Base-by-base conservation (phyloP, 30 jellyfish, hydroid and myxozoan species). In the Pseudorhiza aurosa region DNA sequence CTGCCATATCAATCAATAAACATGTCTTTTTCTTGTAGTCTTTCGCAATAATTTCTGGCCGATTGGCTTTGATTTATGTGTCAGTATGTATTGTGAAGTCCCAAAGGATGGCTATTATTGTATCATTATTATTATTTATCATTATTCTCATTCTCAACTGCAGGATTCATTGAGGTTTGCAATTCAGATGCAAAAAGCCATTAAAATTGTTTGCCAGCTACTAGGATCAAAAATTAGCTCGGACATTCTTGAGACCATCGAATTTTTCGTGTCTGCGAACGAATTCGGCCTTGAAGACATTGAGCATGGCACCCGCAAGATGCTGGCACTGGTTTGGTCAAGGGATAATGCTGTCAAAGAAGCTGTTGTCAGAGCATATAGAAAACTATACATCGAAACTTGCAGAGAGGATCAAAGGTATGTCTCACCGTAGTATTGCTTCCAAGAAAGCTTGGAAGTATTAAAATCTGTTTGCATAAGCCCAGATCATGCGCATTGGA, bases 291-390 rank as follows among this genome's bases (percentile, higher is more conserved):
- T 95, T 17, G 72, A 90, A 4, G 85, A 76, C 18, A 83, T 95
- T 11, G 79, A 81, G 35, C 93, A 51, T 32, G 97, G 96, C 29
- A 83, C 90, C 32, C 91, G 96, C 31, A 83, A 86, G 39, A 87
- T 95, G 96, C 89, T 91, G 45, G 81, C 96, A n/a, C 84, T 95
- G 17, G 49, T 95, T 24, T 95, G 99, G 99, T 87, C 99, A 51
- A 77, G 90, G 32, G 99, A 95, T 70, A 37, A 88, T 32, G 77
- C 65, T 18, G 91, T 95, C 2, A 95, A 84, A 68, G 95, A 88
- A 59, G 88, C 97, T 68, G 96, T 88, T 24, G 89, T 95, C 58
- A 73, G 78, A 37, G 97, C 97, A 2, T 95, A 85, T 68, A 76
- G 82, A 60, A 65, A 85, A 31, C 64, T 92, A 53, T 92, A 92